phyloP scores from a whole-genome alignment of 1,140 invertebrate genomes.

The Armadillidium nasatum region DNA sequence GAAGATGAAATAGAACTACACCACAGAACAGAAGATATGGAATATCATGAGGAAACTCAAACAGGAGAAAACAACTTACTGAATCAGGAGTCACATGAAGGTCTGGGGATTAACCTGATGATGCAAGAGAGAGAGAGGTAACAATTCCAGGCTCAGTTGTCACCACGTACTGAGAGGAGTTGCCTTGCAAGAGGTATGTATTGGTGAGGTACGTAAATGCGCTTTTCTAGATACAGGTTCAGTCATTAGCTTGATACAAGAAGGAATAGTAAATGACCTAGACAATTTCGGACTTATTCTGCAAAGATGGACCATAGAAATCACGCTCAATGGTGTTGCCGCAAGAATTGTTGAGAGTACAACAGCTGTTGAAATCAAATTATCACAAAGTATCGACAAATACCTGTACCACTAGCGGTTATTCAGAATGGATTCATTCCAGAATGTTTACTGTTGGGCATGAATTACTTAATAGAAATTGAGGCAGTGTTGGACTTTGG shows the following conservation, averaged over 20 bases:
- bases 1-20: too few relatives aligned
- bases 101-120: neutral
- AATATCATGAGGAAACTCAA: neutral
- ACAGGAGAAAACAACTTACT: neutral
- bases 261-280: neutral
- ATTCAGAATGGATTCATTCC: neutral
- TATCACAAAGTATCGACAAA: neutral
- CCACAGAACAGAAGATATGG: neutral
- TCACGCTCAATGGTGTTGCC: neutral
- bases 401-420: neutral
- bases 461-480: neutral
- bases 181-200: neutral
- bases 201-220: neutral
- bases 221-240: neutral
- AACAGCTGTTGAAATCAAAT: neutral
- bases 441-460: neutral
- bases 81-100: neutral
- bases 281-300: neutral
- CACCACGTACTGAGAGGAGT: neutral
- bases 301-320: neutral
- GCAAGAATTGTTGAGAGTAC: neutral
- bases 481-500: too few relatives aligned
- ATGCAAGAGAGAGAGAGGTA: neutral
- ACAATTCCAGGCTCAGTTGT: neutral
- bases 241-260: neutral